Conservation (phyloP, 2,888 invertebrate species). For the Neelides folsomi region DNA sequence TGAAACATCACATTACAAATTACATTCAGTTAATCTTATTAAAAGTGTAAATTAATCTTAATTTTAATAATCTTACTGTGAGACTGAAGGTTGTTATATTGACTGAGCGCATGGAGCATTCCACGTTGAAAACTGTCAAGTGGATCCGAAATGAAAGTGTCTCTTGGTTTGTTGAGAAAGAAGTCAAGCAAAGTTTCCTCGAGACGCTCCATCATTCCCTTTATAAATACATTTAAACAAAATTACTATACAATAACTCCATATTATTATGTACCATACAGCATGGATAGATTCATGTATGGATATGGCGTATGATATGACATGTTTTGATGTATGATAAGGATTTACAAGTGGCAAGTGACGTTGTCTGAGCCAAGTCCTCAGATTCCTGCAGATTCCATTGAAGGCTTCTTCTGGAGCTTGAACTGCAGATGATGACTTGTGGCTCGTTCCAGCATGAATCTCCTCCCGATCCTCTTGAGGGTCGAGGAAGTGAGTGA, state of each 20-base stretch:
- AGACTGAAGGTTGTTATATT: conserved; percentile 17
- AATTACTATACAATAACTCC: neutral
- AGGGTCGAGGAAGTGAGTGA: neutral
- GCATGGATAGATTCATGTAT: neutral
- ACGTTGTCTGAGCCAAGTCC: conserved; percentile 13
- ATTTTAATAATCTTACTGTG: conserved; percentile 6
- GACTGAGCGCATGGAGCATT: conserved; percentile 18
- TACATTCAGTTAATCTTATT: neutral
- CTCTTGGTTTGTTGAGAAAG: conserved; percentile 10
- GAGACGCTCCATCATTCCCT: conserved; percentile 19
- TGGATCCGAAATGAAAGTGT: conserved; percentile 14
- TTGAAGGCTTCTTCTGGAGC: conserved; percentile 14
- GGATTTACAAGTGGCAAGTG: conserved; percentile 17
- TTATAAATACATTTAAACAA: neutral
- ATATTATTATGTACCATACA: neutral
- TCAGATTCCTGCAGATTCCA: conserved; percentile 19
- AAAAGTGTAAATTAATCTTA: neutral
- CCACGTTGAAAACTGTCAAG: conserved; percentile 15
- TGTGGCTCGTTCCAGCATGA: neutral
- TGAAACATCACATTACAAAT: neutral
- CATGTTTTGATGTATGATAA: neutral
- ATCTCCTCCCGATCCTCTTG: neutral
- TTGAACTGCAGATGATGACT: neutral
- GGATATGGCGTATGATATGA: neutral
- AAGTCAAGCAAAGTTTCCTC: conserved; percentile 17